Percentiles rank a stretch among this genome's conserved stretches.
These are phyloP conservation scores for Ophioderma brevispina DNA, from an alignment of 35 echinoderm and acorn worm species.

Conservation along the genomic window DNA sequence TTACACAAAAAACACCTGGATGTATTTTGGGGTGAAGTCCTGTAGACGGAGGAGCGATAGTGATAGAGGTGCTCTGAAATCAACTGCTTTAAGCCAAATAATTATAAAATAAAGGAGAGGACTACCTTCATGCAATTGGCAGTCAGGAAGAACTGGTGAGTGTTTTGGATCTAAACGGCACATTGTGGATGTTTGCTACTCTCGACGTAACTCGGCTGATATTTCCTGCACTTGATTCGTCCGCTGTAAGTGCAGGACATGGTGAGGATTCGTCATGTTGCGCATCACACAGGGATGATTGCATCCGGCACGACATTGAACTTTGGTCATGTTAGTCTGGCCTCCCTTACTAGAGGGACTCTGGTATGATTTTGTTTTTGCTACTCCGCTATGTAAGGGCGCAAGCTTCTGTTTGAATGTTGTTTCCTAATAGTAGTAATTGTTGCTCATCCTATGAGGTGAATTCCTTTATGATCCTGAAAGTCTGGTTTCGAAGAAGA, in stretches of 20 bases:
- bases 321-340: background rate
- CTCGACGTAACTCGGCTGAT: background rate
- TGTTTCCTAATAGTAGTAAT: background rate
- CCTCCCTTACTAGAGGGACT: background rate
- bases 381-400: background rate
- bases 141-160: too few species aligned
- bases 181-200: background rate
- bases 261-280: background rate
- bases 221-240: background rate
- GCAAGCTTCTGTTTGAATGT: background rate
- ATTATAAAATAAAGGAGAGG: too few species aligned
- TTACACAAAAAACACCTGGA: too few species aligned
- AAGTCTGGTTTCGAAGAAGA: background rate
- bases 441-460: background rate
- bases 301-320: background rate
- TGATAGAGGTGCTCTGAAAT: too few species aligned
- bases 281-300: background rate
- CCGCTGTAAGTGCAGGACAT: background rate
- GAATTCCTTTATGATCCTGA: background rate
- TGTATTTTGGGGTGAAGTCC: too few species aligned
- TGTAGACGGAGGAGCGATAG: too few species aligned
- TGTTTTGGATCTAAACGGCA: too few species aligned
- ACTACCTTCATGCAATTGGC: too few species aligned
- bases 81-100: too few species aligned
- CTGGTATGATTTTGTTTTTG: background rate